These are phyloP conservation scores for Pinna nobilis DNA, from an alignment of 1,140 invertebrate species.

Conservation along the genomic window DNA sequence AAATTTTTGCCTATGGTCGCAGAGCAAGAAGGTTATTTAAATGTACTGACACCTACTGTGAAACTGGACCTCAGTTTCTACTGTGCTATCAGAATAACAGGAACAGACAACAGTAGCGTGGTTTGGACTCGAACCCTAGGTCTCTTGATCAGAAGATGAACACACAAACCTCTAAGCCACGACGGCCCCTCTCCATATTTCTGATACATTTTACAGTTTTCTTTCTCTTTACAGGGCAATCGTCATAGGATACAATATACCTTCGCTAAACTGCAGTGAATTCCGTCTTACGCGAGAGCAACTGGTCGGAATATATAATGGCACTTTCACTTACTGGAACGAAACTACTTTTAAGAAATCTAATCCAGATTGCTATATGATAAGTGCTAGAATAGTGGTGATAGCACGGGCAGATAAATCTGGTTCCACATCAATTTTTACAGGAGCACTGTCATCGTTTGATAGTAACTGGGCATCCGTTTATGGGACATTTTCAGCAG, in stretches of 20 bases:
- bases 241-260: constrained; percentile 53
- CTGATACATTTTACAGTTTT: not conserved
- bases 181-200: no score
- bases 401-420: constrained; percentile 60
- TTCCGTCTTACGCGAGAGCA: constrained; percentile 49
- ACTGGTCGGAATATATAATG: constrained; percentile 62
- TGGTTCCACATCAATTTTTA: constrained; percentile 64
- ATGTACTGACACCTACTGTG: no score
- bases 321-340: constrained; percentile 54
- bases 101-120: no score
- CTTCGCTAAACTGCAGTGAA: constrained; percentile 5
- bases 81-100: no score
- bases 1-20: no score
- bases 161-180: no score
- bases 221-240: constrained; percentile 44
- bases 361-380: constrained; percentile 52
- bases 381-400: constrained; percentile 48
- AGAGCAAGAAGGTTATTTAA: no score
- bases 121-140: no score
- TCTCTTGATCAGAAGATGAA: no score
- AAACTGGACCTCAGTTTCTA: no score
- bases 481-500: constrained; percentile 52
- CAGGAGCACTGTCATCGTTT: constrained; percentile 52
- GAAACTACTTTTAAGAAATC: constrained; percentile 39
- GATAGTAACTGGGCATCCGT: constrained; percentile 46